Conservation (phyloP, 2,113 vertebrate species). For the Loxodonta africana region DNA sequence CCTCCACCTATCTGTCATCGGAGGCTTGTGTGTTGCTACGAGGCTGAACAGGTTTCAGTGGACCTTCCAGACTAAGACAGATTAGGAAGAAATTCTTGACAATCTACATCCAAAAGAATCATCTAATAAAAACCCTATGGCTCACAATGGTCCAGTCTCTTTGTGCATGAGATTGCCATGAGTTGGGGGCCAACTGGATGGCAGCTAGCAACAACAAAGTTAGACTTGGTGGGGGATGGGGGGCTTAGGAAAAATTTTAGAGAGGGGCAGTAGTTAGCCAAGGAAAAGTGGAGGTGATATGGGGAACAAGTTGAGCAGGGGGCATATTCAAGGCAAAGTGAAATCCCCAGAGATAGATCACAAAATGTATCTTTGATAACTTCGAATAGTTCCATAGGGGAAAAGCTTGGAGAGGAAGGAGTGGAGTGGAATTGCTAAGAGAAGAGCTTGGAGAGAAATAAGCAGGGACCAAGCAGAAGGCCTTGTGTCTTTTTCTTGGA, state of each 20-base stretch:
- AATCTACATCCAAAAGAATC: too few relatives aligned
- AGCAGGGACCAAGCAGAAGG: neutral
- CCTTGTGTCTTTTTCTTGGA: neutral
- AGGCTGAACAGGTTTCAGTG: too few relatives aligned
- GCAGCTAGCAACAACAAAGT: too few relatives aligned
- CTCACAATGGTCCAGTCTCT: too few relatives aligned
- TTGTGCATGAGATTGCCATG: too few relatives aligned
- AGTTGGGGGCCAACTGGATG: too few relatives aligned
- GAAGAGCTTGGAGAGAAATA: neutral
- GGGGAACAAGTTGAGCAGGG: neutral
- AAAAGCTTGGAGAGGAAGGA: neutral
- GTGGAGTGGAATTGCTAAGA: neutral
- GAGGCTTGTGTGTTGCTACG: too few relatives aligned
- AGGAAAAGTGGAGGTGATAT: neutral
- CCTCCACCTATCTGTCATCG: too few relatives aligned
- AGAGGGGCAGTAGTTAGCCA: neutral
- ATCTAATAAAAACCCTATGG: too few relatives aligned
- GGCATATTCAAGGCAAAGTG: neutral
- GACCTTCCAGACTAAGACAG: too few relatives aligned
- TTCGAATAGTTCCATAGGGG: neutral
- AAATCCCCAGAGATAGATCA: neutral
- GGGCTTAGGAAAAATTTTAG: neutral
- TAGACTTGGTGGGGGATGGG: too few relatives aligned
- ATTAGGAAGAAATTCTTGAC: too few relatives aligned
- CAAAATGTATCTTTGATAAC: neutral